Evolutionary conservation across 2,113 vertebrate species (phyloP).

Genomic region (Charina bottae): DNA sequence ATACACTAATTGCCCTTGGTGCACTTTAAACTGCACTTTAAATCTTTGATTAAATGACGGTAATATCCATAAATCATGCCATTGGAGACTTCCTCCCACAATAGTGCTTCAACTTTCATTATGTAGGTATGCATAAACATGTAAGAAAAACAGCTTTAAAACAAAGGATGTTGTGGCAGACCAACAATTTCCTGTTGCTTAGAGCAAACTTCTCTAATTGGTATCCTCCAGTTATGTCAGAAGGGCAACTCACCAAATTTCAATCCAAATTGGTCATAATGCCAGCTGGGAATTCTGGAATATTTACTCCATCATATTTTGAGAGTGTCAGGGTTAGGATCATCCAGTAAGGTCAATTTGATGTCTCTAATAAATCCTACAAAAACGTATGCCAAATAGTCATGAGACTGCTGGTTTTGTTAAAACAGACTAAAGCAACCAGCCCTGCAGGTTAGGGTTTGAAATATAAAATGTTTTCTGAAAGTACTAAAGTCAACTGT

Average conservation of each 20-base stretch:
- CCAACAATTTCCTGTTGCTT: neutral
- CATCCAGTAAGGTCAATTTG: neutral
- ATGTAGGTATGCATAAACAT: neutral
- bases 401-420: too few relatives aligned
- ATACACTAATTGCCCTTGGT: neutral
- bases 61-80: neutral
- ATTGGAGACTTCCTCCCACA: neutral
- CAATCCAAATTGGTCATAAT: neutral
- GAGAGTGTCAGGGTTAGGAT: neutral
- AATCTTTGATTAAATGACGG: neutral
- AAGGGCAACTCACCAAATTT: neutral
- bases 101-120: neutral
- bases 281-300: neutral
- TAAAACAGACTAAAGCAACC: too few relatives aligned
- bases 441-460: too few relatives aligned
- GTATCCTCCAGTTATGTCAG: neutral
- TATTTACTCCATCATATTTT: neutral
- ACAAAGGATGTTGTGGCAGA: neutral
- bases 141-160: neutral
- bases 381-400: neutral
- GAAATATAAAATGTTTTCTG: too few relatives aligned
- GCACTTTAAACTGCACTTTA: neutral
- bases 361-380: neutral
- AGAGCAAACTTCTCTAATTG: neutral
- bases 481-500: too few relatives aligned